A percentile compares a stretch with the other conserved stretches of the same genome.
Conservation (phyloP, 2,888 invertebrate genomes). For the Himalopsyche japonica region DNA sequence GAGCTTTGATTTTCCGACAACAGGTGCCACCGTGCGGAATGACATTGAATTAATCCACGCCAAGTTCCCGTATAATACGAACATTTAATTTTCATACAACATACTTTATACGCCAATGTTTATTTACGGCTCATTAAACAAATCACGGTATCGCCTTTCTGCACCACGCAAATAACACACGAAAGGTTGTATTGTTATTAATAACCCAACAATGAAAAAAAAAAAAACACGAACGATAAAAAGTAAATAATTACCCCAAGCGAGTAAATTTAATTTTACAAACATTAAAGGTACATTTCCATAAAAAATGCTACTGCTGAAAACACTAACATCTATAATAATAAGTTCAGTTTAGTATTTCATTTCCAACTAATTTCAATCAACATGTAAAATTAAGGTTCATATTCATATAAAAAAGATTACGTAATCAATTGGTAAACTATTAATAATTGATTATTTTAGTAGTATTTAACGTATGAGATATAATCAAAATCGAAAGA, state of each 20-base stretch:
- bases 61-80: not conserved
- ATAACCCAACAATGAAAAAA: not conserved
- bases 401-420: no score
- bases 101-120: not conserved
- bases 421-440: no score
- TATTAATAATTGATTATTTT: no score
- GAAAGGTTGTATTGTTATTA: not conserved
- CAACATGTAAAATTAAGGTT: no score
- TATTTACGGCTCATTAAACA: not conserved
- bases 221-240: not conserved
- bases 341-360: no score
- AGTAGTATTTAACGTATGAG: not conserved
- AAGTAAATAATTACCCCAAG: no score
- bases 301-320: no score
- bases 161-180: not conserved
- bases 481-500: not conserved
- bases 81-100: not conserved
- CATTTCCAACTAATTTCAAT: no score
- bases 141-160: not conserved
- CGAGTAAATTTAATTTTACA: no score
- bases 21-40: not conserved
- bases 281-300: no score
- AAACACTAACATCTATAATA: no score
- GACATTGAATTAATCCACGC: not conserved
- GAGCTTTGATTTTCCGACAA: not conserved